Conservation (phyloP, 2,113 vertebrate species). For the Colaptes auratus region DNA sequence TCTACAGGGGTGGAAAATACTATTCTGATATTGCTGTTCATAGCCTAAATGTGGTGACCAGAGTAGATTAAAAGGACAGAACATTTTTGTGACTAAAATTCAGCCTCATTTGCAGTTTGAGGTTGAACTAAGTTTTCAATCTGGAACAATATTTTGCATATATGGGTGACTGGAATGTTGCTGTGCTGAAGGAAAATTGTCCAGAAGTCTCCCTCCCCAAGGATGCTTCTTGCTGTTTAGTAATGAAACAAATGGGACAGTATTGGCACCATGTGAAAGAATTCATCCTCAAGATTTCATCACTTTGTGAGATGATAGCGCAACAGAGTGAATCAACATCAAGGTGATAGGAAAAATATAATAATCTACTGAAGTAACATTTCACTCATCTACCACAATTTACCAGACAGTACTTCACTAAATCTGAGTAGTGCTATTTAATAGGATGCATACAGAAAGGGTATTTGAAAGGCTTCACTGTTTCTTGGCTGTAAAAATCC, state of each 20-base stretch:
- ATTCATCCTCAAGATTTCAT: not conserved
- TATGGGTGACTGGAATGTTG: not conserved
- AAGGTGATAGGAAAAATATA: not conserved
- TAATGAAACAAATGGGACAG: not conserved
- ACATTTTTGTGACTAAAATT: not conserved
- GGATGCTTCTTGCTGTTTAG: not conserved
- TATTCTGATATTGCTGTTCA: not conserved
- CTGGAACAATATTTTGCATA: not conserved
- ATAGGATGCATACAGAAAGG: not conserved
- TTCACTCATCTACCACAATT: not conserved
- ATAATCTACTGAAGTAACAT: not conserved
- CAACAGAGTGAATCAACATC: not conserved
- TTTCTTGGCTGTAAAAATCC: not conserved
- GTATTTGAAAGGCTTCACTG: slow-evolving; percentile 13
- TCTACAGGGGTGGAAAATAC: not conserved
- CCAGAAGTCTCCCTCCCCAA: not conserved
- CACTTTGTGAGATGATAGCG: not conserved
- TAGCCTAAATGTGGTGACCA: not conserved
- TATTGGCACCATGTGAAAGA: not conserved
- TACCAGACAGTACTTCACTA: not conserved
- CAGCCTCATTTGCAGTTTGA: not conserved
- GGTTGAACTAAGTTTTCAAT: not conserved
- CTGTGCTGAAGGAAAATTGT: not conserved
- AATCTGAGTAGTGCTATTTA: not conserved
- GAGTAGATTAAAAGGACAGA: not conserved